Evolutionary conservation across 2,888 invertebrate species (phyloP).

Genomic region (Branchipolynoe longqiensis): DNA sequence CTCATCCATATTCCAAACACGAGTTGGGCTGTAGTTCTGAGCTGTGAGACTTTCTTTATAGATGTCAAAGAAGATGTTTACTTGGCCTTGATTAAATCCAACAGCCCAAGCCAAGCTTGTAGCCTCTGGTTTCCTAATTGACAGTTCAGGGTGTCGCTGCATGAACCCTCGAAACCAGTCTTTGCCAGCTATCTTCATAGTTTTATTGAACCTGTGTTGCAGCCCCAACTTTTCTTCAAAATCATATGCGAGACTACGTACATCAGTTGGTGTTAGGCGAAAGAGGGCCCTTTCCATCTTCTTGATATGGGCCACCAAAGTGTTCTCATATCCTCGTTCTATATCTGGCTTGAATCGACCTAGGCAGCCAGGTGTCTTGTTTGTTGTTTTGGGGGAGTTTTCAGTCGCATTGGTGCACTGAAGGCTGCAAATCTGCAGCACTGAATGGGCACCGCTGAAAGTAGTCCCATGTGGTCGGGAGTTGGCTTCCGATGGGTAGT

Average conservation of each 20-base stretch:
- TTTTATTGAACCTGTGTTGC: constrained; percentile 63
- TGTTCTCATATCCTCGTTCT: constrained; percentile 25
- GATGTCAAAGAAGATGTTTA: no score
- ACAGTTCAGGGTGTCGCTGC: no score
- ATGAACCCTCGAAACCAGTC: no score
- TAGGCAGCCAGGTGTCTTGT: constrained; percentile 52
- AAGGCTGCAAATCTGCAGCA: no score
- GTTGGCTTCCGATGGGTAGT: no score
- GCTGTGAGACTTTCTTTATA: constrained; percentile 61
- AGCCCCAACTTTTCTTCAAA: constrained; percentile 63
- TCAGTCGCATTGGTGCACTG: no score
- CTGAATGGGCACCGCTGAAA: no score
- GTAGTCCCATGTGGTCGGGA: no score
- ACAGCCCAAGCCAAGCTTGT: constrained; percentile 65
- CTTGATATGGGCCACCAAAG: constrained; percentile 46
- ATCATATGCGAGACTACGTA: constrained; percentile 64
- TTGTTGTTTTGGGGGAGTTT: no score
- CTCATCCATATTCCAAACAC: constrained; percentile 67
- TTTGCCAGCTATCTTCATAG: constrained; percentile 64
- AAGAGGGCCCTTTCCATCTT: constrained; percentile 63
- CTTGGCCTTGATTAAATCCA: constrained; percentile 65
- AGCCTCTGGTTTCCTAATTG: constrained; percentile 62
- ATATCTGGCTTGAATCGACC: constrained; percentile 43
- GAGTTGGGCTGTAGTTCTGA: background rate
- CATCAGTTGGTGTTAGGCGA: constrained; percentile 60